A percentile compares a stretch with the other conserved stretches of the same genome.
These are phyloP conservation scores for Bombyx mandarina DNA, from an alignment of 1,140 invertebrate species.

Conservation along the genomic window DNA sequence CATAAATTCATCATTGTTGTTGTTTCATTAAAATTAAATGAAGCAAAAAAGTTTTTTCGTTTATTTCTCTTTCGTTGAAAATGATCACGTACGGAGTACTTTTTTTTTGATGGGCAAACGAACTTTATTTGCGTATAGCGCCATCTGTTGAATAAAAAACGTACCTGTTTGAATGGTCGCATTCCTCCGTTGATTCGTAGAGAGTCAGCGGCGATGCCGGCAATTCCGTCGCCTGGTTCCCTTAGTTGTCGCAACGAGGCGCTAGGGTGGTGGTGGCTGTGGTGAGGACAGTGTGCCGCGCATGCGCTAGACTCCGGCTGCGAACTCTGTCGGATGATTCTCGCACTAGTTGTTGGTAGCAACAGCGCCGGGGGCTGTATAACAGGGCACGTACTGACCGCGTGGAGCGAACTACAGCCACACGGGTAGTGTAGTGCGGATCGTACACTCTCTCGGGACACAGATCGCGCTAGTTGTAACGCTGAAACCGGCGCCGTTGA, in stretches of 20 bases:
- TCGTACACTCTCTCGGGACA: constrained; percentile 80
- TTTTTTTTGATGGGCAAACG: too few relatives aligned
- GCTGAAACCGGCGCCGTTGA: constrained; percentile 83
- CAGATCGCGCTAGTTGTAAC: constrained; percentile 80
- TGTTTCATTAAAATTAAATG: background rate
- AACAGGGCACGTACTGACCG: constrained; percentile 75
- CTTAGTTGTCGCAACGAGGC: constrained; percentile 87
- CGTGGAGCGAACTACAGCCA: constrained; percentile 65
- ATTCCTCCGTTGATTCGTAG: constrained; percentile 96
- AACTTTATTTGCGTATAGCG: constrained; percentile 12
- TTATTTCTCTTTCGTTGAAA: too few relatives aligned
- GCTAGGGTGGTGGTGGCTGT: constrained; percentile 76
- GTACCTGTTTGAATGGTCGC: constrained; percentile 95
- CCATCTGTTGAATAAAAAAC: constrained; percentile 42
- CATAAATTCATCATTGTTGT: too few relatives aligned
- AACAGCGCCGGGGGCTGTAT: constrained; percentile 77
- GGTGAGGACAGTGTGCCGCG: constrained; percentile 73
- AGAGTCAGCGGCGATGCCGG: constrained; percentile 97
- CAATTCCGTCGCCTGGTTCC: constrained; percentile 88
- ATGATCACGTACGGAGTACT: too few relatives aligned
- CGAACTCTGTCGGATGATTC: constrained; percentile 91
- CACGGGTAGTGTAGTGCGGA: constrained; percentile 75
- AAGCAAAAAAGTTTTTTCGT: background rate
- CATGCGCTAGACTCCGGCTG: constrained; percentile 87
- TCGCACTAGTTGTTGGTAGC: constrained; percentile 78